Evolutionary conservation across 2,797 vertebrate genomes (phyloP), one percentile per base, ranked within the genome.

Genomic region (Gallinago nigripennis): DNA sequence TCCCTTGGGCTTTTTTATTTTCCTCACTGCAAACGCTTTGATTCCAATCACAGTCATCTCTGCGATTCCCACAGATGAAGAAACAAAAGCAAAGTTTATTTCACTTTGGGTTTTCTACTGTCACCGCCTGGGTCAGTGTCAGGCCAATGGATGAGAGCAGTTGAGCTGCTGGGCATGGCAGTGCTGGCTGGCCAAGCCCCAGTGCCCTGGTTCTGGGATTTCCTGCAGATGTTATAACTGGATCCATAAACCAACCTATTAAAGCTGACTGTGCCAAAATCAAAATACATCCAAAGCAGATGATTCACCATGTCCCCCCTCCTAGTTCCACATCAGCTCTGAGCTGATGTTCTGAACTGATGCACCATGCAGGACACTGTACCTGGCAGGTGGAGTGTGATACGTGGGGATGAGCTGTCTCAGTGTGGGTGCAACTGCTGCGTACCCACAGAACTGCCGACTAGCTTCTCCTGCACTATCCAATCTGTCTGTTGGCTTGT

Each of bases 41-140:
- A 64, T 80, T 82, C 53, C 53, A 53, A 9, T 17, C 3, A 0
- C 54, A 43, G 20, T 37, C 14, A 30, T 45, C 39, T 31, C 35
- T 27, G 51, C 5, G 2, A 5, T 77, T 89, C 68, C n/a, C 71
- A 80, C 8, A 53, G 56, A 63, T 19, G 43, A 63, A 82, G 51
- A 89, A 94, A 70, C 17, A 48, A 48, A 28, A 73, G 35, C 25
- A 41, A 53, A 75, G 25, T 75, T 31, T 64, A 11, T 20, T 23
- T 10, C 4, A 12, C 0, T 70, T 17, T 70, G 11, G 15, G n/a
- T 27, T 80, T 88, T 76, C 46, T 51, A 4, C 30, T 86, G 0
- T 30, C 1, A 0, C 25, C 2, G 5, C 9, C 28, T 12, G 3
- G 65, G 54, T 25, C 54, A 14, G 16, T 11, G 4, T 31, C 8